Evolutionary conservation across 2,113 vertebrate genomes (phyloP), one percentile per base, ranked within the genome.

Genomic region (Calonectris borealis): DNA sequence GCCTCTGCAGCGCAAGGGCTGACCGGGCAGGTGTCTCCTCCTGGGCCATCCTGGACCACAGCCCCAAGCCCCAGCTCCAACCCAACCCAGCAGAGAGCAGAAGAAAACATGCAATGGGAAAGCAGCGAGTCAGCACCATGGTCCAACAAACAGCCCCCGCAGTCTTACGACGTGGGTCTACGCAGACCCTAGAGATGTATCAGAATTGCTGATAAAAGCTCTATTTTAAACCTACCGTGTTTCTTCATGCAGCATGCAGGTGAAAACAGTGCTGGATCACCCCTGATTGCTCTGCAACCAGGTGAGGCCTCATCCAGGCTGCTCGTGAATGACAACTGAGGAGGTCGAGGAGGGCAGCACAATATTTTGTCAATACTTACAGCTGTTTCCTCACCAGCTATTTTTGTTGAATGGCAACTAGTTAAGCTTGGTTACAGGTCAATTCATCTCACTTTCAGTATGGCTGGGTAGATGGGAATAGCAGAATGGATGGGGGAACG

Each of bases 241-340:
- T 55, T 77, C 29, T 21, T 34, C 44, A 18, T 1, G 7, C 60
- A 61, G 48, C 40, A 42, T 0, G 1, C 27, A 42, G 13, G 25
- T 5, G 5, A 40, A 42, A 61, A 7, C 0, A 0, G 10, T 0
- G 0, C 55, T 27, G 42, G 29, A 18, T 13, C 3, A 27, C 7
- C 36, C 34, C 18, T 0, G 2, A 13, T 1, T 26, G 40, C 54
- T 24, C 38, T 2, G 75, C 86, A 55, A 15, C 5, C 61, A 78
- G 89, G 69, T n/a, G 52, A 78, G 62, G 31, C 14, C 15, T 29
- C 36, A 9, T 1, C 49, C 32, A 32, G 49, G 57, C 66, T 42
- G 44, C 80, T 72, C 1, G 0, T 1, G 14, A 83, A 10, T 7
- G 25, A 83, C 84, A 87, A 4, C 19, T 3, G 11, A 27, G 58